Evolutionary conservation across 2,797 vertebrate species (phyloP), one percentile per base, ranked within the genome.

Genomic region (Otolemur crassicaudatus): DNA sequence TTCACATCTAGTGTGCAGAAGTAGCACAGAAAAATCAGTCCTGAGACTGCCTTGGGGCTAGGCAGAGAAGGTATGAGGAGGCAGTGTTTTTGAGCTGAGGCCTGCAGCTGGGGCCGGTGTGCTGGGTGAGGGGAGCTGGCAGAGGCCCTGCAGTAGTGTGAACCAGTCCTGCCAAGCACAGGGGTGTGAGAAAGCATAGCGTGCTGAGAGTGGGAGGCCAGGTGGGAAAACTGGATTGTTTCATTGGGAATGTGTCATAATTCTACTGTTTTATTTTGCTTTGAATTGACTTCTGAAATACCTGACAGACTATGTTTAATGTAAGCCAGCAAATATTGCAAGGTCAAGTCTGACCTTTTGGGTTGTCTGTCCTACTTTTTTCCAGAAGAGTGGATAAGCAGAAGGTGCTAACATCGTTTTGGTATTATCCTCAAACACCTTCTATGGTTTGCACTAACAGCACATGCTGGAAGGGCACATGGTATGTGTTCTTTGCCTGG

Each of bases 251-350:
- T 58, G 58, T 37, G 90, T 88, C 77, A 40, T 53, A 31, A 96
- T 37, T 79, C 73, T 56, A 49, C 91, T 81, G 65, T 37, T 84
- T 73, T 19, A 53, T 92, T 94, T 70, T 79, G 75, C 77, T 94
- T 19, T 67, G 69, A 90, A 76, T 82, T 34, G 29, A 63, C 65
- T 67, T 93, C 86, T 91, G 90, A 92, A 92, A 58, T 94, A 88
- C 58, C 94, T 94, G 60, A 93, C 67, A 73, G 88, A 67, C 60
- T 34, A 3, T 27, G 31, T 91, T 60, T 85, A 73, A n/a, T 27
- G 13, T 31, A 90, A 90, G 73, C 85, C 94, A 83, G 56, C 82
- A 46, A 22, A 67, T 56, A 72, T 83, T 67, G 85, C 87, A 87
- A 19, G 91, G 86, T 73, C 77, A 90, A 82, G 19, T 70, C n/a